Percentiles rank a stretch among this genome's conserved stretches.
phyloP scores from a whole-genome alignment of 2,888 invertebrate genomes.

The Sceliomorpha sp. region DNA sequence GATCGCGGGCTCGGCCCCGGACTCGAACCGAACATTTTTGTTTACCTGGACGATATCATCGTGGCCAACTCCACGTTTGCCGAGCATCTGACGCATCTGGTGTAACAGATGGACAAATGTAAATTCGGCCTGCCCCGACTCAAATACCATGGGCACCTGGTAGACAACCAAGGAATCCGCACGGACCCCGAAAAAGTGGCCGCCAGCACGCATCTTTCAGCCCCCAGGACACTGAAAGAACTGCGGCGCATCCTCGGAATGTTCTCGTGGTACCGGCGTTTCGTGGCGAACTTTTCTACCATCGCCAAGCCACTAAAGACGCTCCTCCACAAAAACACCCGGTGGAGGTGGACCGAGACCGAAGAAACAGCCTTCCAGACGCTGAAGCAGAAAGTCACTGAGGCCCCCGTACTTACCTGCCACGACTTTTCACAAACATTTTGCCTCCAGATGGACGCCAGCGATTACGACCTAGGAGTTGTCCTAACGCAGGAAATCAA shows the following conservation, averaged over 20 bases:
- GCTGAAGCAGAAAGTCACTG: background rate
- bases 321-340: conserved; percentile 2
- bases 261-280: conserved; percentile 29
- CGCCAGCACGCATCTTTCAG: background rate
- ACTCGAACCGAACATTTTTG: conserved; percentile 7
- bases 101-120: too few relatives aligned
- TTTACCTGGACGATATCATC: conserved; percentile 35
- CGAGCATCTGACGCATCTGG: too few relatives aligned
- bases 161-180: conserved; percentile 1
- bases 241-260: conserved; percentile 4
- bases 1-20: conserved; percentile 13
- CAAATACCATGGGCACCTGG: conserved; percentile 46
- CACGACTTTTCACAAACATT: too few relatives aligned
- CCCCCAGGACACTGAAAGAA: background rate
- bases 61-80: conserved; percentile 1
- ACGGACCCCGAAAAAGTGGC: conserved; percentile 12
- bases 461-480: too few relatives aligned
- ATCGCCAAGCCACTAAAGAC: conserved; percentile 2
- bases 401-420: too few relatives aligned
- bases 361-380: conserved; percentile 6
- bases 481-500: too few relatives aligned
- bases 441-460: too few relatives aligned
- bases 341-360: too few relatives aligned
- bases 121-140: conserved; percentile 55
- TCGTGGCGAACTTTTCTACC: conserved; percentile 6